Base-by-base conservation (phyloP, 2,113 vertebrate genomes). In the Chauna torquata region DNA sequence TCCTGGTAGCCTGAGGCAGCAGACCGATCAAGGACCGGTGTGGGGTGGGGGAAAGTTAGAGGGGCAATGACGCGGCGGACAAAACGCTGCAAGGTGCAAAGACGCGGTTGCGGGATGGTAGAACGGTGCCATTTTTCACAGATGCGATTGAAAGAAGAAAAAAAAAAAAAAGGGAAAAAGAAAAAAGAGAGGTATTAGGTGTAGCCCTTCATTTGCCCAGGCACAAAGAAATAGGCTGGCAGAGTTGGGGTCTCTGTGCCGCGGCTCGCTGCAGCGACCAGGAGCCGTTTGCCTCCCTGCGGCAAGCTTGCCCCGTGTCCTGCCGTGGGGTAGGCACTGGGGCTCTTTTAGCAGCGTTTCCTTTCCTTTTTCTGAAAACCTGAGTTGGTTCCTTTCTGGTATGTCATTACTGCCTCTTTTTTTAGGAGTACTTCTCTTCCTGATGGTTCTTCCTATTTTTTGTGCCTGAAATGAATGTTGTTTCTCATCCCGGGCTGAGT, bases 321-420 rank as follows among this genome's bases (percentile, higher is more conserved):
- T 92, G 72, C 79, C 38, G 19, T 78, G 36, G 47, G 15, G 18
- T 28, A 36, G n/a, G 57, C 72, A 44, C 32, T 2, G 15, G 38
- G 54, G 88, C 96, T 64, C 32, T 61, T 94, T 82, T 92, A 95
- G 83, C 68, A 81, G 74, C 10, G 18, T 64, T 95, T 94, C 87
- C 77, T 89, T 94, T 86, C 32, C 27, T 87, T 92, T 91, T 95
- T 66, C 93, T 95, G 93, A 97, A 97, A 96, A 97, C 95, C 96
- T 38, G 30, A 62, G 71, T 40, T 2, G 5, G 45, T 85, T 96
- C 92, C 93, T 92, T 85, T 94, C 90, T 96, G 91, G 70, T 90
- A 52, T 96, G 66, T 96, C 88, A 94, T 96, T 96, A 95, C 71
- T 19, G 25, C 79, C 64, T 88, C 94, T 78, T 94, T 97, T 62